Base-by-base conservation (phyloP, 2,888 invertebrate species). In the Psococerastis gibbosa region DNA sequence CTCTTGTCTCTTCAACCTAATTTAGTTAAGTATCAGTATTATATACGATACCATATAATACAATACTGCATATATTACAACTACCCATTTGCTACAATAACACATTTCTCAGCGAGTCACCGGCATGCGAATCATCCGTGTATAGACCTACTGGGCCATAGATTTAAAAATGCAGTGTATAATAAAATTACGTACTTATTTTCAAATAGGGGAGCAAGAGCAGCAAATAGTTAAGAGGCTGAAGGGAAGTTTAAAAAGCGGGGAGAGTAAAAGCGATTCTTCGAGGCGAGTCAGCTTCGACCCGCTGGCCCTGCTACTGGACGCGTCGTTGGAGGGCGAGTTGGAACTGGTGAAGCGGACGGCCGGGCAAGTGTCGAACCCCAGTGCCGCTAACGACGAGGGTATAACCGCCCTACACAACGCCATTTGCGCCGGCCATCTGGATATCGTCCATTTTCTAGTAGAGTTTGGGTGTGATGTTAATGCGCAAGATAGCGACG, bases 351-450 rank as follows among this genome's bases (percentile, higher is more conserved):
- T 98, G 32, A 85, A 81, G 66, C 85, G 88, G 63, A 94, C 94
- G 41, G 92, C 95, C 47, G 76, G 80, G 59, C 84, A 92, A 72
- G 82, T 94, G 51, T 73, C 85, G 52, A 89, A 97, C 67, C 91
- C 95, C 32, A 95, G 94, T 62, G 88, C 88, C 44, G 88, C 95
- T 46, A 98, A 97, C 61, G 97, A 98, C 62, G 98, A 98, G 65
- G 98, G 98, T 44, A 98, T 99, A 57, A 98, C 98, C 1, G 98
- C 98, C 32, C 71, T 98, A 47, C 98, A 98, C 67, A 98, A 99
- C 64, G 95, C 98, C 53, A 97, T 98, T 57, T 99, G 98, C 63
- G 98, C 98, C 2, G 97, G 97, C 15, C 97, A 98, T 66, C 77
- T 91, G 57, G 95, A 97, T 59, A 95, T 98, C 57, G 97, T 98